Evolutionary conservation across 2,888 invertebrate genomes (phyloP).

Genomic region (Melanophora roralis): DNA sequence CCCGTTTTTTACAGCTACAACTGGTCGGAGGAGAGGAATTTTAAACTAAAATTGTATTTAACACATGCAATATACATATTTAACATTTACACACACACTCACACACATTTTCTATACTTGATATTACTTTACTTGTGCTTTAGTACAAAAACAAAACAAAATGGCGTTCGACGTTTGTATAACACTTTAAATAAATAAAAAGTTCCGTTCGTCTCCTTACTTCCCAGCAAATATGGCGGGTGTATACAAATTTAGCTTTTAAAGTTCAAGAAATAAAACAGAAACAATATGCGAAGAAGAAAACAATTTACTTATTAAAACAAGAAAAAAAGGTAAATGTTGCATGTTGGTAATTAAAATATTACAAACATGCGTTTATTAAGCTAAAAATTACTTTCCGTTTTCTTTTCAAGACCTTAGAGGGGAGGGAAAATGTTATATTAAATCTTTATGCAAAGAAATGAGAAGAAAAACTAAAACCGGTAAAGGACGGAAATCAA

Average conservation of each 20-base stretch:
- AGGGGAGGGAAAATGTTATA: slow-evolving; percentile 17
- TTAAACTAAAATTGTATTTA: not conserved
- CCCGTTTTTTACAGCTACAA: not conserved
- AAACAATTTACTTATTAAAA: slow-evolving; percentile 1
- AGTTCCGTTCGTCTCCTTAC: not conserved
- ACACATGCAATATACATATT: not conserved
- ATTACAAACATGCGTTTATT: slow-evolving; percentile 67
- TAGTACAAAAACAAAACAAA: slow-evolving; percentile 43
- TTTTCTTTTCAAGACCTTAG: slow-evolving; percentile 30
- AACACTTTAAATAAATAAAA: slow-evolving; percentile 26
- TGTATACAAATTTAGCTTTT: slow-evolving; percentile 36
- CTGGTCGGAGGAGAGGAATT: not conserved
- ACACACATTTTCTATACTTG: not conserved
- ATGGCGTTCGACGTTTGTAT: slow-evolving; percentile 45
- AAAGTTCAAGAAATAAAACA: not conserved
- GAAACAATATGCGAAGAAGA: not conserved
- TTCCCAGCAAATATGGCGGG: slow-evolving; percentile 52
- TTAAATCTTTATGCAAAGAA: slow-evolving; percentile 34
- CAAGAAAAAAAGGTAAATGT: slow-evolving; percentile 24
- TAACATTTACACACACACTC: not conserved
- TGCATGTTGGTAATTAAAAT: slow-evolving; percentile 68
- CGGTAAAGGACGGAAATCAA: slow-evolving; percentile 56
- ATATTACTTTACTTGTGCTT: not conserved
- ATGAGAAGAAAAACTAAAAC: not conserved
- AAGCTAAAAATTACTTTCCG: slow-evolving; percentile 66